Evolutionary conservation across 1,140 invertebrate species (phyloP).

Genomic region (Diorhabda carinulata): DNA sequence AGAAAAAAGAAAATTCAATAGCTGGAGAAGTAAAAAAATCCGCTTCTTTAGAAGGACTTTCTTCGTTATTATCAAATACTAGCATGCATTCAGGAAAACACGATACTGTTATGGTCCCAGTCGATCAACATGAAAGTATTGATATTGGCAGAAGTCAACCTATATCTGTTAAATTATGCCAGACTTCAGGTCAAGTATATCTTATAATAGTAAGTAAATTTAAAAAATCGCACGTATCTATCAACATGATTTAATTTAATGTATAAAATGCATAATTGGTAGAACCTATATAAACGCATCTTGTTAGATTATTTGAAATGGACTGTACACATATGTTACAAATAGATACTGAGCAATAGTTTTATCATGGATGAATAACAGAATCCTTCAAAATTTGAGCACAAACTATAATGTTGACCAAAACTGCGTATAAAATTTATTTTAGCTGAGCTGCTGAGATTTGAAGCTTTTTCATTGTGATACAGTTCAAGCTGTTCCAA

Average conservation of each 20-base stretch:
- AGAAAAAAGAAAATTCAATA: not conserved
- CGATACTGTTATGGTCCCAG: conserved; percentile 24
- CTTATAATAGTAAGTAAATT: conserved; percentile 47
- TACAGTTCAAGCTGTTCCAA: too few relatives aligned
- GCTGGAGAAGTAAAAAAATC: not conserved
- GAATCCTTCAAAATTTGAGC: too few relatives aligned
- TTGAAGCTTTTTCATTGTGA: too few relatives aligned
- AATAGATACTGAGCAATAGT: too few relatives aligned
- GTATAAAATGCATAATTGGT: not conserved
- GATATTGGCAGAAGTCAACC: conserved; percentile 5
- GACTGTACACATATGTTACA: too few relatives aligned
- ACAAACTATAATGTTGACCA: too few relatives aligned
- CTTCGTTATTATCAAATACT: not conserved
- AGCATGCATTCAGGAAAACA: conserved; percentile 27
- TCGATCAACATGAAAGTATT: not conserved
- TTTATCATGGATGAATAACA: too few relatives aligned
- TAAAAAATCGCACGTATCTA: conserved; percentile 12
- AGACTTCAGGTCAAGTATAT: conserved; percentile 47
- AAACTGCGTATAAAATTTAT: too few relatives aligned
- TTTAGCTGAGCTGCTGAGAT: too few relatives aligned
- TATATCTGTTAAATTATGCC: conserved; percentile 14
- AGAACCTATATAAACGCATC: too few relatives aligned
- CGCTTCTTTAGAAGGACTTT: not conserved
- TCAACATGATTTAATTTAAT: not conserved
- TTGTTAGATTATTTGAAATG: too few relatives aligned